Evolutionary conservation across 2,888 invertebrate genomes (phyloP).

Genomic region (Amblyjoppa proteus): DNA sequence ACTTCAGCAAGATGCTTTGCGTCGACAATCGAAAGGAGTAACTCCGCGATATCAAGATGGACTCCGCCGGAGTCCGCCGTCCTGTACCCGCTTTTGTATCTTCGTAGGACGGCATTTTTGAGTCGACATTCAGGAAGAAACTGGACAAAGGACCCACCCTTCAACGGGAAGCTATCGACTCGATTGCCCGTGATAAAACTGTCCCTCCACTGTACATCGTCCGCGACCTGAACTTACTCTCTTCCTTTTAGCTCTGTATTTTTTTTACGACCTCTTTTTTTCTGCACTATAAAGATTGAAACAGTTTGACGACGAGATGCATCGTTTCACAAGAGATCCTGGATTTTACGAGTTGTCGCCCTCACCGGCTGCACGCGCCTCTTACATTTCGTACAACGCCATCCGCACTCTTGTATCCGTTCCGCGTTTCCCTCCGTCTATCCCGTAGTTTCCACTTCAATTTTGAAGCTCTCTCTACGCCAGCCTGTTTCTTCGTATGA

Average conservation of each 20-base stretch:
- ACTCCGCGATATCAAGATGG: constrained; percentile 8
- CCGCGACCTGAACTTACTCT: constrained; percentile 10
- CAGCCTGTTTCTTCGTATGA: constrained; percentile 47
- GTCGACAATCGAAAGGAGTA: constrained; percentile 30
- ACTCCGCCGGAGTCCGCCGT: background rate
- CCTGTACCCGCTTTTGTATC: background rate
- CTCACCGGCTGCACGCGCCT: background rate
- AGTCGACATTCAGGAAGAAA: background rate
- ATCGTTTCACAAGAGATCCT: constrained; percentile 16
- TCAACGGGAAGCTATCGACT: constrained; percentile 11
- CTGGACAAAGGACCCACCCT: background rate
- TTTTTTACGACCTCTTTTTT: constrained; percentile 20
- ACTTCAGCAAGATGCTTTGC: constrained; percentile 12
- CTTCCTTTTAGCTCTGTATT: background rate
- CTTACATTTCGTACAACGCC: background rate
- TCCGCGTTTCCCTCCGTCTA: background rate
- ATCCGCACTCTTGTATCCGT: background rate
- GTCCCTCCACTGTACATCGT: constrained; percentile 9
- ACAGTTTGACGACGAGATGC: constrained; percentile 19
- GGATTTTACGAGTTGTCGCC: background rate
- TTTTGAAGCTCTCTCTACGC: background rate
- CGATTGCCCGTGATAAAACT: constrained; percentile 34
- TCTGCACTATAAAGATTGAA: constrained; percentile 48
- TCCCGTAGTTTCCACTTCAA: background rate
- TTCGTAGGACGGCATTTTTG: background rate